A percentile compares a stretch with the other conserved stretches of the same genome.
These are phyloP conservation scores for Caenorhabditis sp. DNA, from an alignment of 2,888 invertebrate genomes.

Conservation along the genomic window DNA sequence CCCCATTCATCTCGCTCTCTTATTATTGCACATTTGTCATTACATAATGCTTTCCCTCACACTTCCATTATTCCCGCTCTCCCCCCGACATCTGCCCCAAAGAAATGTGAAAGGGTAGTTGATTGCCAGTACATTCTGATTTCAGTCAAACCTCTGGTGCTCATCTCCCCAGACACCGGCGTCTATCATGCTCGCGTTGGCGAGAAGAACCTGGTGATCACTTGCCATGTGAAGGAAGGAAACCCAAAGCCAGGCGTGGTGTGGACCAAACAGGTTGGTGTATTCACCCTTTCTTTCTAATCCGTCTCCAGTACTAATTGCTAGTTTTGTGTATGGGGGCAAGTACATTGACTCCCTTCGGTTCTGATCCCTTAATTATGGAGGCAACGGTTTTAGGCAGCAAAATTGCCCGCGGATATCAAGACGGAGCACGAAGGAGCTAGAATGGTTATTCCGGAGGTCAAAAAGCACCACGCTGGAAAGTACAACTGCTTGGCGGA, in stretches of 20 bases:
- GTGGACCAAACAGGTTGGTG: conserved; percentile 71
- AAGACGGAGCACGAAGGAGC: conserved; percentile 52
- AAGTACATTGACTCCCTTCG: conserved; percentile 7
- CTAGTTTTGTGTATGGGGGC: conserved; percentile 1
- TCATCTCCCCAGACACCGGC: conserved; percentile 64
- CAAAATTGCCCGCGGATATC: conserved; percentile 59
- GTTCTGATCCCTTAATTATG: conserved; percentile 52
- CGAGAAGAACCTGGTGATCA: conserved; percentile 69
- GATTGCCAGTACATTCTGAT: conserved; percentile 7
- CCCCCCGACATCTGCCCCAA: conserved; percentile 24
- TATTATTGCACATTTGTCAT: conserved; percentile 66
- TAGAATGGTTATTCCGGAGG: conserved; percentile 54
- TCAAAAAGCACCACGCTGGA: conserved; percentile 67
- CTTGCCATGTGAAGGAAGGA: conserved; percentile 75
- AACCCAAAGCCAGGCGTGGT: conserved; percentile 75
- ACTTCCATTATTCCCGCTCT: background rate
- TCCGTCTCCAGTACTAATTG: conserved; percentile 34
- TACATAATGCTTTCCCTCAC: conserved; percentile 42
- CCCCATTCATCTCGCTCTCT: conserved; percentile 27
- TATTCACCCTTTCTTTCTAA: background rate
- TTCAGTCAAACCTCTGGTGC: conserved; percentile 67
- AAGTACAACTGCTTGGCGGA: conserved; percentile 68
- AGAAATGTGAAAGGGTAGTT: background rate
- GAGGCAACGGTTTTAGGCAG: conserved; percentile 41
- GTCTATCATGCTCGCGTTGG: conserved; percentile 66